phyloP scores from a whole-genome alignment of 1,140 invertebrate species.

The Penaeus indicus region DNA sequence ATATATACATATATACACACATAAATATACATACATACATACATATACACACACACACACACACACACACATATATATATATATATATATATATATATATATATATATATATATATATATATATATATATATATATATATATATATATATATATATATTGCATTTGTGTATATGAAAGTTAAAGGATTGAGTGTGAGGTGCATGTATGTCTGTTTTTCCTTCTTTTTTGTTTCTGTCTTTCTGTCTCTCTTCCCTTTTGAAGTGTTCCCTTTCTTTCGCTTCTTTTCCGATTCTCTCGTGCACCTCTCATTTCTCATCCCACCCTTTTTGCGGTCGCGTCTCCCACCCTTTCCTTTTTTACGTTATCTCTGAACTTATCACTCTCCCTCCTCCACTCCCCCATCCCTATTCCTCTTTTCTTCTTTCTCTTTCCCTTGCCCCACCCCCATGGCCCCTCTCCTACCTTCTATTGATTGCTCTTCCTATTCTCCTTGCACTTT shows the following conservation, averaged over 20 bases:
- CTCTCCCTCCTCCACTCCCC: not conserved
- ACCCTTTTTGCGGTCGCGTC: not conserved
- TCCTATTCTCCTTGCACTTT: not conserved
- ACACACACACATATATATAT: too few species aligned
- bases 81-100: too few species aligned
- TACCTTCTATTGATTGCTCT: not conserved
- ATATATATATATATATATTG: not conserved
- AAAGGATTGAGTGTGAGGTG: not conserved
- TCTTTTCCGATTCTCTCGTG: too few species aligned
- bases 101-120: too few species aligned
- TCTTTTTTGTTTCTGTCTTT: not conserved
- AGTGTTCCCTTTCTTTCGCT: not conserved
- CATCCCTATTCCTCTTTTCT: not conserved
- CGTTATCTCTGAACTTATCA: not conserved
- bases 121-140: not conserved
- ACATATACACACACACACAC: too few species aligned
- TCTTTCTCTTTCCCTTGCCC: not conserved
- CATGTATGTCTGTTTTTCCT: not conserved
- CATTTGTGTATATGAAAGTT: too few species aligned
- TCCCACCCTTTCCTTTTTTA: not conserved
- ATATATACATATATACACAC: not conserved
- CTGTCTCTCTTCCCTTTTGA: not conserved
- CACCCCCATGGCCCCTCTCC: not conserved
- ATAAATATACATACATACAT: not conserved
- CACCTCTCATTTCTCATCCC: too few species aligned